phyloP scores from a whole-genome alignment of 2,797 vertebrate species.

The Urophycis tenuis region DNA sequence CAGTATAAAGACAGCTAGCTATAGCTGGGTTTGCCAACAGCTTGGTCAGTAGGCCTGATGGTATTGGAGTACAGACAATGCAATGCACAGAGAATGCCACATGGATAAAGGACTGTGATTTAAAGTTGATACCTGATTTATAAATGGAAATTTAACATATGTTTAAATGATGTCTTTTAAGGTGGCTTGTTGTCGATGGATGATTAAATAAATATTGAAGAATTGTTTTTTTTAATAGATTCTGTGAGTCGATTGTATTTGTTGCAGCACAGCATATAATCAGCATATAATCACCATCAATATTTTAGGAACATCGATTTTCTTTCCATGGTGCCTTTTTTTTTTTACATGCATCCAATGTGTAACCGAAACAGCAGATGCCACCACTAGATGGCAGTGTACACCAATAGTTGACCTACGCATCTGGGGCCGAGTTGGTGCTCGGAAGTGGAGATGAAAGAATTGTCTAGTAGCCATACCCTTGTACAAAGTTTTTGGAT shows the following conservation, averaged over 20 bases:
- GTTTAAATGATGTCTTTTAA: neutral
- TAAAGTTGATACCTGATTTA: slow-evolving; percentile 7
- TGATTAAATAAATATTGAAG: neutral
- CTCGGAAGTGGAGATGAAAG: too few relatives aligned
- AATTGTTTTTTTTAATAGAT: neutral
- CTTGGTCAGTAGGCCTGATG: slow-evolving; percentile 22
- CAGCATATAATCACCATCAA: neutral
- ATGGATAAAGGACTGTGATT: slow-evolving; percentile 22
- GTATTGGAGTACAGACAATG: slow-evolving; percentile 27
- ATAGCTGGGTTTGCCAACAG: slow-evolving; percentile 20
- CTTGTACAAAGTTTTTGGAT: too few relatives aligned
- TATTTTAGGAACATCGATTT: neutral
- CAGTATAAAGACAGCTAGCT: slow-evolving; percentile 14
- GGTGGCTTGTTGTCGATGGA: neutral
- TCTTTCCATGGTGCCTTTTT: neutral
- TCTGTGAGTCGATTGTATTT: neutral
- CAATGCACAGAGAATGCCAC: slow-evolving; percentile 40
- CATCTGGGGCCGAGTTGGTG: too few relatives aligned
- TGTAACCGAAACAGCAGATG: neutral
- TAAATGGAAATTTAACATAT: neutral
- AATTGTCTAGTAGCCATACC: too few relatives aligned
- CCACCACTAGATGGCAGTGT: too few relatives aligned
- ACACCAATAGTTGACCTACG: too few relatives aligned
- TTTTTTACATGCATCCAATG: neutral
- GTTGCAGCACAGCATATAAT: neutral